phyloP scores from a whole-genome alignment of 2,113 vertebrate species.

The Ictidomys tridecemlineatus region DNA sequence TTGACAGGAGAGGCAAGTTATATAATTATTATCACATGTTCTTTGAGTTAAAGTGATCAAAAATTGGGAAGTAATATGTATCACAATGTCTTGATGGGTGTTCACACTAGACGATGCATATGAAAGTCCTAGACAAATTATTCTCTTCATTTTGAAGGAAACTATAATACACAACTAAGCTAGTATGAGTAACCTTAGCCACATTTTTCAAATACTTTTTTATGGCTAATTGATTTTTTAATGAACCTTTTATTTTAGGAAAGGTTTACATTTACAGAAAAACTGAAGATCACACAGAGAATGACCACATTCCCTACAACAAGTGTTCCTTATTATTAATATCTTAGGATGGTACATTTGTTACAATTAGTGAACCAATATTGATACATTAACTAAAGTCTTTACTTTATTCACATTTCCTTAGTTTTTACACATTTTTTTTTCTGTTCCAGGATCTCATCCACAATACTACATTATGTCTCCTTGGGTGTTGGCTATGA shows the following conservation, averaged over 20 bases:
- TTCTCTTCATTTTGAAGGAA: background rate
- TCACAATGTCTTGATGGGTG: background rate
- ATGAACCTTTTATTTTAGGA: background rate
- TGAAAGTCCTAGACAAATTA: background rate
- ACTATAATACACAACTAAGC: background rate
- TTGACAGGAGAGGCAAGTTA: background rate
- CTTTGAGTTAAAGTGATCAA: background rate
- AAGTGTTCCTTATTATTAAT: background rate
- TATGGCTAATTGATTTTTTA: background rate
- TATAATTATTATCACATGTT: background rate
- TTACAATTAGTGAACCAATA: background rate
- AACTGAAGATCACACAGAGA: background rate
- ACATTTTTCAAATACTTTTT: conserved; percentile 25
- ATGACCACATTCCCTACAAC: background rate
- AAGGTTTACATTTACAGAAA: conserved; percentile 32
- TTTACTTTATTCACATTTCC: background rate
- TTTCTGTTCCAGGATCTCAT: background rate
- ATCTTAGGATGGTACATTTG: background rate
- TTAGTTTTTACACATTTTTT: background rate
- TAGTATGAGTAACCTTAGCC: background rate
- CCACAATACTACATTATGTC: background rate
- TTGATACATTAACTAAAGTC: background rate
- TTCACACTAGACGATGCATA: background rate
- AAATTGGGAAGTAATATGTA: background rate
- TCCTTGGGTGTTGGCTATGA: background rate